Percentiles rank a stretch among this genome's conserved stretches.
Evolutionary conservation across 2,797 vertebrate genomes (phyloP).

Genomic region (Falco novaeseelandiae): DNA sequence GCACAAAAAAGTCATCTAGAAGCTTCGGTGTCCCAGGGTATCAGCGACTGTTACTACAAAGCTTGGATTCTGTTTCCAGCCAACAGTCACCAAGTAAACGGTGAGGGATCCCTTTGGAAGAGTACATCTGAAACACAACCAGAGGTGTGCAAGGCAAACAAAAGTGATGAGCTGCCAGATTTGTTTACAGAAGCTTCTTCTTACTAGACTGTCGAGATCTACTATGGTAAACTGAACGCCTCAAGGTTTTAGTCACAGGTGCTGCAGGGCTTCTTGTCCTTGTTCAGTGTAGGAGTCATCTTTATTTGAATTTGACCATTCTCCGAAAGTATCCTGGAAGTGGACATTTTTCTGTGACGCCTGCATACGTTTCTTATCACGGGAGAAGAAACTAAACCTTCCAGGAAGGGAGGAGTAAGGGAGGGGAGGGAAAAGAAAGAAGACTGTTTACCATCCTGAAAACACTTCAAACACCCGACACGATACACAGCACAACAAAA

Average conservation of each 20-base stretch:
- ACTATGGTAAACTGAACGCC: not conserved
- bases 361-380: constrained; percentile 88
- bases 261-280: constrained; percentile 93
- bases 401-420: not conserved
- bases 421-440: constrained; percentile 3
- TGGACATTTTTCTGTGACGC: constrained; percentile 72
- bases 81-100: constrained; percentile 39
- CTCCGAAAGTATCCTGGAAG: constrained; percentile 80
- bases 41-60: constrained; percentile 21
- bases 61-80: constrained; percentile 46
- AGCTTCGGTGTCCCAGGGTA: constrained; percentile 36
- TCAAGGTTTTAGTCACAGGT: constrained; percentile 81
- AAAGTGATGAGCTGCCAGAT: not conserved
- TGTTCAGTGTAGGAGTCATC: constrained; percentile 90
- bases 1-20: constrained; percentile 60
- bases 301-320: constrained; percentile 85
- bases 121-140: not conserved
- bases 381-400: constrained; percentile 99
- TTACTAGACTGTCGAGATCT: not conserved
- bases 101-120: not conserved
- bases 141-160: not conserved
- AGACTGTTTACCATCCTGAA: not conserved
- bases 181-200: not conserved
- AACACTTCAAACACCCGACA: not conserved
- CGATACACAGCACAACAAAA: constrained; percentile 18